phyloP scores from a whole-genome alignment of 1,140 invertebrate species.

The Sesamia nonagrioides region DNA sequence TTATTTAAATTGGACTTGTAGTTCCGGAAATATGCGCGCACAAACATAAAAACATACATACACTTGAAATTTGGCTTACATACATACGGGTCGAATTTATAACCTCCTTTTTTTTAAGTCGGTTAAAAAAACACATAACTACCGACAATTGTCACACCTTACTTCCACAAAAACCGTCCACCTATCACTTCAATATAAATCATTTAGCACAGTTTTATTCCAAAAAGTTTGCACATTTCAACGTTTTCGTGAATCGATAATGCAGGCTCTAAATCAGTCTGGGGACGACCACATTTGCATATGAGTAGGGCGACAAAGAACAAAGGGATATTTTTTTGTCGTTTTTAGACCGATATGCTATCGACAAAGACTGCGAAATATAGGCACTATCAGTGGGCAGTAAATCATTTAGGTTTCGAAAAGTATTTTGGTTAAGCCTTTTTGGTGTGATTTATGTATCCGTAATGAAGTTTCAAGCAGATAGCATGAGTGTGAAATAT shows the following conservation, averaged over 20 bases:
- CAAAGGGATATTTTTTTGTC: constrained; percentile 75
- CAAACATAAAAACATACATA: too few relatives aligned
- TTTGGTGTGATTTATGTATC: constrained; percentile 43
- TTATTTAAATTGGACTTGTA: too few relatives aligned
- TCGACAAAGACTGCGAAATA: constrained; percentile 67
- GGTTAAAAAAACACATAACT: neutral
- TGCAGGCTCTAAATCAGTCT: constrained; percentile 76
- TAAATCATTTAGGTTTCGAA: constrained; percentile 74
- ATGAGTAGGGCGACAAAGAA: constrained; percentile 82
- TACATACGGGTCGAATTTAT: too few relatives aligned
- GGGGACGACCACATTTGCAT: constrained; percentile 78
- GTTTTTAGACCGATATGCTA: constrained; percentile 71
- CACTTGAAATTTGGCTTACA: too few relatives aligned
- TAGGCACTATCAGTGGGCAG: constrained; percentile 66
- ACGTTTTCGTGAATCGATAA: constrained; percentile 77
- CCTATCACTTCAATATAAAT: constrained; percentile 46
- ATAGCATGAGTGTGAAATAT: constrained; percentile 19
- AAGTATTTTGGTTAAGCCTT: constrained; percentile 47
- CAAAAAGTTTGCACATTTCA: constrained; percentile 67
- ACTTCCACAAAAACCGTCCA: neutral
- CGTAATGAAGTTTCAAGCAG: constrained; percentile 43
- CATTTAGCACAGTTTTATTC: constrained; percentile 33
- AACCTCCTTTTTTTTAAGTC: too few relatives aligned
- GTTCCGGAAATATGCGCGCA: too few relatives aligned
- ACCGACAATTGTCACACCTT: neutral